Evolutionary conservation across 2,888 invertebrate species (phyloP).

Genomic region (Pomacea canaliculata): DNA sequence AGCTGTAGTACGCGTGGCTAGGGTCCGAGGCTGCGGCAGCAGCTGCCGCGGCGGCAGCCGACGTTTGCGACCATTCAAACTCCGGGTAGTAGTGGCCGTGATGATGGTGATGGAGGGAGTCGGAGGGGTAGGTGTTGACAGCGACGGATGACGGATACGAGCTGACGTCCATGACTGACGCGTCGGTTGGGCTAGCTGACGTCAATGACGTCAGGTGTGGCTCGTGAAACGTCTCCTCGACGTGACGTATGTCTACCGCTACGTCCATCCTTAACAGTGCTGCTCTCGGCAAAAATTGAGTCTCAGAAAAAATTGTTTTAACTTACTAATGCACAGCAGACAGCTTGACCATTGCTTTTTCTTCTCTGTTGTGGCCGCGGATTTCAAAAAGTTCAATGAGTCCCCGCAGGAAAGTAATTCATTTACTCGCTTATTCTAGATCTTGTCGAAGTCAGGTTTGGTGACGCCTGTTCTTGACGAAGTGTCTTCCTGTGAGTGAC

Average conservation of each 20-base stretch:
- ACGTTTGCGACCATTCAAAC: conserved; percentile 33
- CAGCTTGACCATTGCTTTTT: background rate
- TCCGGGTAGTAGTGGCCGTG: conserved; percentile 22
- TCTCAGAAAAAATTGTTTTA: background rate
- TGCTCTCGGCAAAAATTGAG: background rate
- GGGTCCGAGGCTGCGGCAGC: conserved; percentile 11
- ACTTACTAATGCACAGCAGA: background rate
- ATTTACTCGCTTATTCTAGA: too few species aligned
- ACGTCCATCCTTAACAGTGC: background rate
- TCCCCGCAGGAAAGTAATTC: too few species aligned
- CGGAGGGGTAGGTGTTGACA: conserved; percentile 26
- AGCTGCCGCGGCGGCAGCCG: conserved; percentile 5
- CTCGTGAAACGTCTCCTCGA: conserved; percentile 11
- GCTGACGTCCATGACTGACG: conserved; percentile 15
- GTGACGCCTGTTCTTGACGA: too few species aligned
- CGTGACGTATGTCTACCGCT: conserved; percentile 6
- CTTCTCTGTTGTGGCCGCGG: too few species aligned
- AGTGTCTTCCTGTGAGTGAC: too few species aligned
- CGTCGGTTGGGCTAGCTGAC: conserved; percentile 20
- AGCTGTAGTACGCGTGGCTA: conserved; percentile 6
- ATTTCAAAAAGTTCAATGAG: too few species aligned
- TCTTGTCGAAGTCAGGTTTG: too few species aligned
- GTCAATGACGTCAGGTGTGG: conserved; percentile 22
- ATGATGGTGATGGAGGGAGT: conserved; percentile 22
- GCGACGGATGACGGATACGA: conserved; percentile 10